Evolutionary conservation across 1,140 invertebrate genomes (phyloP).

Genomic region (Pseudomyrmex dendroicus): DNA sequence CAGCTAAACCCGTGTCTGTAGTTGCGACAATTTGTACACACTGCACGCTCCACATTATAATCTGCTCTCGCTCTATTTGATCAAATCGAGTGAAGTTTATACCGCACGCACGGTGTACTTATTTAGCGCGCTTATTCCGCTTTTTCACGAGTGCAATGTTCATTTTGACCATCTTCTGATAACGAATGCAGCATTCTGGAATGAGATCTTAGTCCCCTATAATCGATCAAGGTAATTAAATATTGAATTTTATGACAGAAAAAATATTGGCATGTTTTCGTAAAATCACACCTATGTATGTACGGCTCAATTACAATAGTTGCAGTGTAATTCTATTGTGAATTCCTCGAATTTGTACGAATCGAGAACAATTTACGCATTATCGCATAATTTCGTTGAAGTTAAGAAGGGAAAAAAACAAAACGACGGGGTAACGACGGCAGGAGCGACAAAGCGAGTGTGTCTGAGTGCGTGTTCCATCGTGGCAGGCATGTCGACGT

Average conservation of each 20-base stretch:
- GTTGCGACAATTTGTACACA: too few species aligned
- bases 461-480: slow-evolving; percentile 42
- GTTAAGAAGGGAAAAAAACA: background rate
- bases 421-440: background rate
- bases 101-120: too few species aligned
- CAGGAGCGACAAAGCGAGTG: background rate
- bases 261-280: background rate
- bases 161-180: slow-evolving; percentile 11
- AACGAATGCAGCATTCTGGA: background rate
- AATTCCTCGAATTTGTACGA: background rate
- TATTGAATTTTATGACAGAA: background rate
- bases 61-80: too few species aligned
- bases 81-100: too few species aligned
- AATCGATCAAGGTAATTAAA: slow-evolving; percentile 4
- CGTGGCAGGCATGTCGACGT: slow-evolving; percentile 71
- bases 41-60: too few species aligned
- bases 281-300: too few species aligned
- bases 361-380: too few species aligned
- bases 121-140: too few species aligned
- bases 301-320: too few species aligned
- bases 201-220: background rate
- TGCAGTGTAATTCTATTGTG: background rate
- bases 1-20: too few species aligned
- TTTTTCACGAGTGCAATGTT: too few species aligned
- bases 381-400: too few species aligned